phyloP scores from a whole-genome alignment of 2,113 vertebrate genomes.

The Fulmarus glacialis region DNA sequence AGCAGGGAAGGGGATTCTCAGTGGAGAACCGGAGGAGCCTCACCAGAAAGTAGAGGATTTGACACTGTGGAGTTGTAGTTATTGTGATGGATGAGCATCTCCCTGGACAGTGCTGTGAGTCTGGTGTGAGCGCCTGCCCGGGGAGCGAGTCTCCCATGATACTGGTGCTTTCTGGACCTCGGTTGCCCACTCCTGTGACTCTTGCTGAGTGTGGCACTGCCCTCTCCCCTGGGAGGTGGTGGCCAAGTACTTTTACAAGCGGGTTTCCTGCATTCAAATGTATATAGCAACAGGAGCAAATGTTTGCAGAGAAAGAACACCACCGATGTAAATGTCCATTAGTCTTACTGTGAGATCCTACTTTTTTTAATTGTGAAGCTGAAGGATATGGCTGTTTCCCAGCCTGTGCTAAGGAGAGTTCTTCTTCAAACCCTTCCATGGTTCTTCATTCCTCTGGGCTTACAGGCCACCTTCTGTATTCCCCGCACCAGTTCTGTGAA shows the following conservation, averaged over 20 bases:
- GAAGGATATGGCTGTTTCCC: not conserved
- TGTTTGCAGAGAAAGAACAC: not conserved
- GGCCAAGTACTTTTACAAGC: rapidly evolving
- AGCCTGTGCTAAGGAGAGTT: not conserved
- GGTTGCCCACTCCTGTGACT: not conserved
- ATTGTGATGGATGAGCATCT: rapidly evolving
- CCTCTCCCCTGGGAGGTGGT: not conserved
- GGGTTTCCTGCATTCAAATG: not conserved
- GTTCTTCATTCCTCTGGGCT: not conserved
- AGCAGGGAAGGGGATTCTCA: not conserved
- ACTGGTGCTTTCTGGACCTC: not conserved
- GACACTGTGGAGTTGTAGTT: rapidly evolving
- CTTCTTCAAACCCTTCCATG: not conserved
- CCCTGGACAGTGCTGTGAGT: not conserved
- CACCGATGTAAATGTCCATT: not conserved
- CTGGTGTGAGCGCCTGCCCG: rapidly evolving
- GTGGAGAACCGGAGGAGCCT: not conserved
- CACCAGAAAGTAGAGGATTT: not conserved
- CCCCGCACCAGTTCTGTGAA: not conserved
- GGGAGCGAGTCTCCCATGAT: not conserved
- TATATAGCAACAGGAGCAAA: not conserved
- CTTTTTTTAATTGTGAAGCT: not conserved
- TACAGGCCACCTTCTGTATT: not conserved
- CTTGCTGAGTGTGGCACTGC: not conserved
- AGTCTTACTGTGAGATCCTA: not conserved